Evolutionary conservation across 2,888 invertebrate species (phyloP), one percentile per base, ranked within the genome.

Genomic region (Drosophila bunnanda): DNA sequence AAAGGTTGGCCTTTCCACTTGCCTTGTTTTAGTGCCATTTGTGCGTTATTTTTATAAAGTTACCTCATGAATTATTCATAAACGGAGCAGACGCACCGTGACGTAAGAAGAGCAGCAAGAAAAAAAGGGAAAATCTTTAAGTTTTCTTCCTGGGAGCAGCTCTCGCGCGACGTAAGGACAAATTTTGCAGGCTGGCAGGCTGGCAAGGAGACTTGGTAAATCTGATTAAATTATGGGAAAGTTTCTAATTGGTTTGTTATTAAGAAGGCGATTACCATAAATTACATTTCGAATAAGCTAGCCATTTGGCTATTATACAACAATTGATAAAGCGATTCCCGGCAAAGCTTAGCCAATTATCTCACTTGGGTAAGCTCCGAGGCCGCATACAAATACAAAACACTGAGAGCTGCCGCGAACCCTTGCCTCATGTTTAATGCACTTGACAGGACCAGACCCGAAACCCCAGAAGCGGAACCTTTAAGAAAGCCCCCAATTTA

Each of bases 21-120:
- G 48, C 28, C 44, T 59, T 75, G 62, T 76, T 68, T 62, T 64
- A 75, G 75, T 80, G 75, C 36, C 62, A 66, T 69, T 77, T 65
- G 50, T 68, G 61, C 58, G 74, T 68, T 79, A 73, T 77, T 82
- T 53, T 72, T 72, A 70, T 82, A 71, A 82, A 88, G 77, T 72
- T 79, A 54, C 17, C 67, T 75, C 66, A 86, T 82, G 80, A 80
- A 88, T 88, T 72, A 82, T 88, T 75, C 78, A 82, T 86, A 66
- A 79, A 52, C 25, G 62, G 10, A 56, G 59, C 66, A 67, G 57
- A 67, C 72, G 75, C 59, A 66, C 71, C 52, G 48, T 17, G 61
- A 60, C 58, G 44, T 39, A 57, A 72, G 57, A 68, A 43, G 67
- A 62, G 53, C 13, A 34, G 43, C 20, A 13, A 13, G 4, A 44